A percentile compares a stretch with the other conserved stretches of the same genome.
phyloP scores from a whole-genome alignment of 2,113 vertebrate species.

The Pseudopipra pipra region DNA sequence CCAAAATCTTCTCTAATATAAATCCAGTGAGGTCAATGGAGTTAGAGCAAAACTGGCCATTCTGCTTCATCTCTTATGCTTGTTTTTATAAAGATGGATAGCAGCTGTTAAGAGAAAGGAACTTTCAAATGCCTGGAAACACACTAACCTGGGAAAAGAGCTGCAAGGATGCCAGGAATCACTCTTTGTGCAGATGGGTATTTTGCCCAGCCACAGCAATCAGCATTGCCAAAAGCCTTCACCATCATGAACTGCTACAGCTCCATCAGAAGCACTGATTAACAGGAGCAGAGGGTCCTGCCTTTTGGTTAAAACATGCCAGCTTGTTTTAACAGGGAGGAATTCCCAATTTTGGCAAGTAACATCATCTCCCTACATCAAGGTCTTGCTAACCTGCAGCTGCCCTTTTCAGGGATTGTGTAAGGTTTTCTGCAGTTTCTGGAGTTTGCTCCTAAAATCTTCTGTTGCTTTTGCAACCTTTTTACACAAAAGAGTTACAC shows the following conservation, averaged over 20 bases:
- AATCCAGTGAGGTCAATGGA: slow-evolving; percentile 44
- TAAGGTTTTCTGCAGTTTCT: neutral
- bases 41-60: neutral
- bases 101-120: neutral
- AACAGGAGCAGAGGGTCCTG: neutral
- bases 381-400: neutral
- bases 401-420: neutral
- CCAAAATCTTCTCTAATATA: slow-evolving; percentile 21
- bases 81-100: slow-evolving; percentile 25
- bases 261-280: neutral
- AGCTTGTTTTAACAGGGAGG: neutral
- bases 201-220: neutral
- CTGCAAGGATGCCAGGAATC: neutral
- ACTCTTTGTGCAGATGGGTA: neutral
- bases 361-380: neutral
- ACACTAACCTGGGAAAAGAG: slow-evolving; percentile 12
- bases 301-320: neutral
- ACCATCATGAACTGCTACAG: neutral
- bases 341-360: neutral
- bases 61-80: neutral
- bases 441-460: neutral
- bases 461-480: neutral
- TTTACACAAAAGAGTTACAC: neutral
- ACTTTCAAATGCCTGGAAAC: neutral
- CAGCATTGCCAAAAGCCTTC: neutral